These are phyloP conservation scores for Charina bottae DNA, from an alignment of 2,113 vertebrate species.

Conservation along the genomic window DNA sequence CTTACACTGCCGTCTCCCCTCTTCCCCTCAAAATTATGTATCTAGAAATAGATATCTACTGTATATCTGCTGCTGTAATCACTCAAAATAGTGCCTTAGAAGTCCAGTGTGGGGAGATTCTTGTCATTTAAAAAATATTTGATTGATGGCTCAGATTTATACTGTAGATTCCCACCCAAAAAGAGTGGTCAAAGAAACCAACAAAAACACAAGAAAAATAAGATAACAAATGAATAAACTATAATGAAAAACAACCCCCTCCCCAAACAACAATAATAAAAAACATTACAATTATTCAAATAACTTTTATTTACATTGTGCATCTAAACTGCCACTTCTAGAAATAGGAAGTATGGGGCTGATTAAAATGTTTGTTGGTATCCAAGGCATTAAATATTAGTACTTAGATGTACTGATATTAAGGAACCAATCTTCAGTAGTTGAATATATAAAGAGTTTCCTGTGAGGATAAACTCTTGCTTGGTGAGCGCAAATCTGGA, in stretches of 20 bases:
- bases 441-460: not conserved
- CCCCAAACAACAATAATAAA: not conserved
- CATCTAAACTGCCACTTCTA: not conserved
- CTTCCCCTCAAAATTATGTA: not conserved
- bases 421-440: not conserved
- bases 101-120: not conserved
- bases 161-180: not conserved
- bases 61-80: not conserved
- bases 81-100: not conserved
- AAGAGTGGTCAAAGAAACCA: not conserved
- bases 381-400: not conserved
- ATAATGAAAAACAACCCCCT: not conserved
- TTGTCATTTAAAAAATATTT: not conserved
- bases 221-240: not conserved
- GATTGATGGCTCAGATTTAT: not conserved
- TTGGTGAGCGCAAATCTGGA: not conserved
- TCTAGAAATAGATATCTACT: not conserved
- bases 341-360: not conserved
- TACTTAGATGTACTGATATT: not conserved
- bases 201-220: not conserved
- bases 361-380: not conserved
- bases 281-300: not conserved
- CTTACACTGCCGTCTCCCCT: not conserved
- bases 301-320: not conserved
- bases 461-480: not conserved